Percentiles rank a stretch among this genome's conserved stretches.
Conservation (phyloP, 2,113 vertebrate species). For the Chaetodon auriga region DNA sequence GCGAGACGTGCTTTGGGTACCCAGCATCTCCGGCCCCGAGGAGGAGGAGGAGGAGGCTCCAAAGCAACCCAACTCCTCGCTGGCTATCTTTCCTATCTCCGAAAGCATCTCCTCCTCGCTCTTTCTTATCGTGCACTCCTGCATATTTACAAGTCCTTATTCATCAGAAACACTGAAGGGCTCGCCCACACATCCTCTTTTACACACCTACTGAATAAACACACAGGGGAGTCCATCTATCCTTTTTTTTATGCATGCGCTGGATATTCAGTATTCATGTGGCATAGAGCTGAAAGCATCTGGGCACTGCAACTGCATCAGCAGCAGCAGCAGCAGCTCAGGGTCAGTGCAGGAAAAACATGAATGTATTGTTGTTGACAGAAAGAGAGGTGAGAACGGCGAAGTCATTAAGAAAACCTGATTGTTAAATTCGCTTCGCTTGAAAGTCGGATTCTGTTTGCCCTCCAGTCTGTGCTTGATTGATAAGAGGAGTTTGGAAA, state of each 20-base stretch:
- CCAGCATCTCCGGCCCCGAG: constrained; percentile 2
- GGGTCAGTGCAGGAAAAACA: constrained; percentile 13
- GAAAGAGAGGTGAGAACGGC: constrained; percentile 21
- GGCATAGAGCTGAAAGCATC: constrained; percentile 46
- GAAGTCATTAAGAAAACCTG: constrained; percentile 29
- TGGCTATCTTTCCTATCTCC: constrained; percentile 19
- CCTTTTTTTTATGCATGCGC: not conserved
- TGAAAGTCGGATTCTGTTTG: constrained; percentile 24
- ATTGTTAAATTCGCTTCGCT: constrained; percentile 2
- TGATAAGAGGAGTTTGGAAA: constrained; percentile 18
- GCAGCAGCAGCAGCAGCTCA: constrained; percentile 2
- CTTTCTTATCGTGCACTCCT: not conserved
- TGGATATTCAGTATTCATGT: constrained; percentile 63
- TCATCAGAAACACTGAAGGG: constrained; percentile 32
- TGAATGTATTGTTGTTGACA: constrained; percentile 34
- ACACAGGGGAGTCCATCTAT: constrained; percentile 26
- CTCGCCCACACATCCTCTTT: constrained; percentile 11
- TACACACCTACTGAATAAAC: constrained; percentile 10
- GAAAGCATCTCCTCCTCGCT: constrained; percentile 1
- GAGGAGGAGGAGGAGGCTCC: not conserved
- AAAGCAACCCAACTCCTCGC: constrained; percentile 16
- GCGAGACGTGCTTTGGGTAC: constrained; percentile 36
- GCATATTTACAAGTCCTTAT: constrained; percentile 41
- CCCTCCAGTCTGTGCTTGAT: constrained; percentile 16
- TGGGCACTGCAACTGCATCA: constrained; percentile 51